Conservation (phyloP, 2,113 vertebrate genomes). For the Sitta europaea region DNA sequence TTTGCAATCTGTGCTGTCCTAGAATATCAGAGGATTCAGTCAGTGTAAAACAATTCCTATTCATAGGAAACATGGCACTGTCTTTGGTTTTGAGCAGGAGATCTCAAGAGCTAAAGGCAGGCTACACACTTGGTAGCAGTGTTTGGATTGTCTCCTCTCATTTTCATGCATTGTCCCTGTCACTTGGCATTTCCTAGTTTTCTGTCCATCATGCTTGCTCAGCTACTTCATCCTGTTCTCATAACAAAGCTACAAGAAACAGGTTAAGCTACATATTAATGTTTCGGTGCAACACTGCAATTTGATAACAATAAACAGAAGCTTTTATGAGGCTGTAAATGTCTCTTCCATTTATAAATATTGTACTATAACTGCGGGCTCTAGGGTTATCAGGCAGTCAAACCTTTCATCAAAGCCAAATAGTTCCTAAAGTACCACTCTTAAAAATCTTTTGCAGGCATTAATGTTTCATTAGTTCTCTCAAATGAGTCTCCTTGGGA, state of each 20-base stretch:
- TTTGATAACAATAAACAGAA: slow-evolving; percentile 64
- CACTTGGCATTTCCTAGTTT: background rate
- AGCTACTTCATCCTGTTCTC: background rate
- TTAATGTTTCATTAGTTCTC: slow-evolving; percentile 61
- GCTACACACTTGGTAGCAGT: background rate
- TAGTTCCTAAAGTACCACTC: slow-evolving; percentile 57
- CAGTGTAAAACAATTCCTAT: background rate
- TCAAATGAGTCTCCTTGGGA: slow-evolving; percentile 43
- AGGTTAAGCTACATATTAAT: slow-evolving; percentile 51
- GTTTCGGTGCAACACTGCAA: slow-evolving; percentile 39
- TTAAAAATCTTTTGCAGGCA: slow-evolving; percentile 54
- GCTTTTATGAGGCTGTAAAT: slow-evolving; percentile 61
- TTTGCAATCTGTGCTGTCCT: background rate
- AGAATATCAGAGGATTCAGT: background rate
- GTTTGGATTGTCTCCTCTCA: background rate
- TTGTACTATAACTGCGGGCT: slow-evolving; percentile 56
- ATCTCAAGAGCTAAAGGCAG: background rate
- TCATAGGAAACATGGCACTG: background rate
- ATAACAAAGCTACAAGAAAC: background rate
- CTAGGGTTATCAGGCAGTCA: slow-evolving; percentile 56
- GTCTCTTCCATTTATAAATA: slow-evolving; percentile 64
- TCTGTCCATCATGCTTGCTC: background rate
- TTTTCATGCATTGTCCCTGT: background rate
- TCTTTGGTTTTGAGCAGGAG: background rate
- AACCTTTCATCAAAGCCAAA: slow-evolving; percentile 62